Base-by-base conservation (phyloP, 2,888 invertebrate genomes). In the Cenopis cana region DNA sequence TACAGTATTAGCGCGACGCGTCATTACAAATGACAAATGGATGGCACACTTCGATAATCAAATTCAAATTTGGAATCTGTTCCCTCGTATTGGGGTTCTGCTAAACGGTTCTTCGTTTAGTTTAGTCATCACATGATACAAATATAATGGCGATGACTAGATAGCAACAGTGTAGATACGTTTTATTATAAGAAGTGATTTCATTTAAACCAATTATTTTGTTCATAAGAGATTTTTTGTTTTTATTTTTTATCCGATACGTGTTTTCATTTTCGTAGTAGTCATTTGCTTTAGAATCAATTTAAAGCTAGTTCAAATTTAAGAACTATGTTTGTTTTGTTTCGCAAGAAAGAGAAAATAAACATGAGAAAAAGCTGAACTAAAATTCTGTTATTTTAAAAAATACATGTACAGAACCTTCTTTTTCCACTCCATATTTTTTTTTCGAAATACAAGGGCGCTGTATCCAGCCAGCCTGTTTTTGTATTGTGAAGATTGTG, bases 61-160 rank as follows among this genome's bases (percentile, higher is more conserved):
- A 93, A 93, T 93, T 93, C 93, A 89, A 93, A 93, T 93, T 93
- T 93, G 88, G 90, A 91, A 93, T 93, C 93, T 93, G 93, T 86
- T 91, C 86, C 87, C 71, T 71, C 36, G 55, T 59, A 50, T 66
- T 70, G 55, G 71, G 66, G 71, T 67, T 66, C 70, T 66, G 70
- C 20, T 67, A 33, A 59, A 62, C 56, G 64, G 49, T 67, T 29
- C 18, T 17, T 49, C 49, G 49, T 41, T 55, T 59, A 46, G 66
- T 65, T 59, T 61, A 70, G 59, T 70, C 70, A 70, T 59, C 29
- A 41, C 18, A 18, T 66, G 54, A 70, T 66, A 33, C 29, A 54
- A 18, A 66, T 54, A 70, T 36, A 60, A 70, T 70, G 59, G 65
- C 54, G 69, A 70, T 64, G 17, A 56, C n/a, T 46, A 46, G 4